Base-by-base conservation (phyloP, 2,888 invertebrate genomes). In the Eupithecia vulgata region DNA sequence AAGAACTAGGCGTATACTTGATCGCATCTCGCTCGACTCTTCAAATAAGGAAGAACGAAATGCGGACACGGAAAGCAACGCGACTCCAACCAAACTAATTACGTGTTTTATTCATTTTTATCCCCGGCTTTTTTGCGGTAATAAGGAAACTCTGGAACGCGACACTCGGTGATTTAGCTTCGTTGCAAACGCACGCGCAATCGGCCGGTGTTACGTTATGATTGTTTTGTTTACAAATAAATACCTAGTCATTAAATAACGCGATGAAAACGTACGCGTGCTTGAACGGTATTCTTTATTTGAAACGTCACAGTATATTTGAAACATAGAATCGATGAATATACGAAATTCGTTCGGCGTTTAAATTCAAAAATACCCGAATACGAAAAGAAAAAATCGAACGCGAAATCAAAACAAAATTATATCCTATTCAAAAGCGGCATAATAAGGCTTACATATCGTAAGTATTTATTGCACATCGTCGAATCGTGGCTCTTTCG, bases 41-140 rank as follows among this genome's bases (percentile, higher is more conserved):
- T 48, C 34, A 61, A 80, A 82, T 77, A 85, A 85, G 77, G 76
- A 66, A 64, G 74, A 65, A 37, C 21, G 25, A 40, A 79, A 83
- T 73, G 80, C 88, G 88, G 87, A 87, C 71, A 82, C 88, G 88
- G 87, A 88, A 88, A 37, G 37, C 65, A 81, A 74, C 72, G 62
- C 72, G 42, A 64, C 71, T 76, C 79, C 52, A 68, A 35, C 57
- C 25, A 25, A 74, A 71, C 69, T 40, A 72, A 73, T 77, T 72
- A 74, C 45, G 76, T 80, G 79, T 79, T 82, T 78, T 71, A 80
- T 78, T 74, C 69, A 76, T 80, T 81, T n/a, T 40, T 40, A 64
- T 65, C 40, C 80, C 80, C 82, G 76, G 66, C 67, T 78, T 81
- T 84, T 86, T 84, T 85, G 71, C 73, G 59, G 71, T 75, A 62